Percentiles rank a stretch among this genome's conserved stretches.
Evolutionary conservation across 1,140 invertebrate species (phyloP).

Genomic region (Capitella teleta): DNA sequence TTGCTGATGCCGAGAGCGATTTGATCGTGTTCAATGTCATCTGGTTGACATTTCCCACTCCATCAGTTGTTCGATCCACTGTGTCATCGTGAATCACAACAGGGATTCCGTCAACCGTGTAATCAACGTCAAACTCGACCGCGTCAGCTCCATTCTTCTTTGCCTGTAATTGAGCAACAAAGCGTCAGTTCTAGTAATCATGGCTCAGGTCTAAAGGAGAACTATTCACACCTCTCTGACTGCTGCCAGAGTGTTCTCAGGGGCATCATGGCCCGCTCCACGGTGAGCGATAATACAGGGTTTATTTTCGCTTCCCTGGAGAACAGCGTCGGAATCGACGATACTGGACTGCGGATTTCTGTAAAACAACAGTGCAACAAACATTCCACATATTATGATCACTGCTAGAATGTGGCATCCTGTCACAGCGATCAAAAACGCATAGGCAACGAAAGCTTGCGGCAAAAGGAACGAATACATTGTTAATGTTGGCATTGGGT

Average conservation of each 20-base stretch:
- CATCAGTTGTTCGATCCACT: conserved; percentile 56
- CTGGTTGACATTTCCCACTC: conserved; percentile 45
- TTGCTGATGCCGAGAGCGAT: conserved; percentile 51
- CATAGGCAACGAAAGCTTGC: too few species aligned
- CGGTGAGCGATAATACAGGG: conserved; percentile 49
- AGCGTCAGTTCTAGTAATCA: background rate
- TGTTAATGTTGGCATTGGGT: too few species aligned
- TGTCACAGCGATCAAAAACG: too few species aligned
- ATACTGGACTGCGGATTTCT: too few species aligned
- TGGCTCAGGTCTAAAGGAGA: conserved; percentile 15
- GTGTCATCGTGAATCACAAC: conserved; percentile 64
- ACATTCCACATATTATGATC: too few species aligned
- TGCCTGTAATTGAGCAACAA: conserved; percentile 19
- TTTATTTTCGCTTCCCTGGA: too few species aligned
- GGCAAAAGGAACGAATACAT: too few species aligned
- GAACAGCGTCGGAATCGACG: too few species aligned
- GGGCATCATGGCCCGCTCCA: conserved; percentile 58
- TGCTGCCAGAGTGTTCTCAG: conserved; percentile 59
- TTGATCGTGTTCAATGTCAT: conserved; percentile 52
- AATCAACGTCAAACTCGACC: conserved; percentile 63
- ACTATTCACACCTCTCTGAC: conserved; percentile 46
- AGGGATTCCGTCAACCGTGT: conserved; percentile 60
- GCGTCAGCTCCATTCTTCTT: conserved; percentile 53
- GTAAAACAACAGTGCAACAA: too few species aligned
- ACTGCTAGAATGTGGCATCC: too few species aligned